Evolutionary conservation across 1,140 invertebrate species (phyloP).

Genomic region (Chelonus insularis): DNA sequence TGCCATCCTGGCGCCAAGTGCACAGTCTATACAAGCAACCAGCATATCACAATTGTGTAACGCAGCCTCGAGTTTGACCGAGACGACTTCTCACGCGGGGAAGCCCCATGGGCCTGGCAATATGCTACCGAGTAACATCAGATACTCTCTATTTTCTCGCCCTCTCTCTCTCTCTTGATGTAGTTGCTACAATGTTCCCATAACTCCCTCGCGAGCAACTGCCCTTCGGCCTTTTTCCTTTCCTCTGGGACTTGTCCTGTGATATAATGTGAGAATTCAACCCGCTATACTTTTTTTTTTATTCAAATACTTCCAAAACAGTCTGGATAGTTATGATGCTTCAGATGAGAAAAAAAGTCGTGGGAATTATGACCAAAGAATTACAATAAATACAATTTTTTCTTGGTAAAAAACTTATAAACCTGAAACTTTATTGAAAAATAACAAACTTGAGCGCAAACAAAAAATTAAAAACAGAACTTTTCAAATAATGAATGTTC

Average conservation of each 20-base stretch:
- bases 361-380: too few relatives aligned
- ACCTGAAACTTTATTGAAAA: too few relatives aligned
- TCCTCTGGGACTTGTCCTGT: conserved; percentile 43
- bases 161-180: conserved; percentile 4
- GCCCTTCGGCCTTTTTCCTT: conserved; percentile 21
- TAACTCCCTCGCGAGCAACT: conserved; percentile 45
- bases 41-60: conserved; percentile 12
- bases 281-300: background rate
- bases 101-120: conserved; percentile 50
- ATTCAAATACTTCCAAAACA: too few relatives aligned
- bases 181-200: conserved; percentile 49
- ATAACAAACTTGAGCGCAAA: too few relatives aligned
- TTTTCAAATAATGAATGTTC: too few relatives aligned
- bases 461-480: too few relatives aligned
- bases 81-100: conserved; percentile 46
- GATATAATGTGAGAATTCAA: conserved; percentile 56
- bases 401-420: too few relatives aligned
- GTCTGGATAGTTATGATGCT: too few relatives aligned
- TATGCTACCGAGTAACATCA: conserved; percentile 50
- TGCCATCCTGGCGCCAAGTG: conserved; percentile 24
- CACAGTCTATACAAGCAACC: conserved; percentile 19
- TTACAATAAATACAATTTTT: too few relatives aligned
- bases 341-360: too few relatives aligned
- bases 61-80: conserved; percentile 5
- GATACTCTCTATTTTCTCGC: conserved; percentile 47